Evolutionary conservation across 30 jellyfish, hydroid and myxozoan species (phyloP).

Genomic region (Aurelia aurita complex sp. Pacific): DNA sequence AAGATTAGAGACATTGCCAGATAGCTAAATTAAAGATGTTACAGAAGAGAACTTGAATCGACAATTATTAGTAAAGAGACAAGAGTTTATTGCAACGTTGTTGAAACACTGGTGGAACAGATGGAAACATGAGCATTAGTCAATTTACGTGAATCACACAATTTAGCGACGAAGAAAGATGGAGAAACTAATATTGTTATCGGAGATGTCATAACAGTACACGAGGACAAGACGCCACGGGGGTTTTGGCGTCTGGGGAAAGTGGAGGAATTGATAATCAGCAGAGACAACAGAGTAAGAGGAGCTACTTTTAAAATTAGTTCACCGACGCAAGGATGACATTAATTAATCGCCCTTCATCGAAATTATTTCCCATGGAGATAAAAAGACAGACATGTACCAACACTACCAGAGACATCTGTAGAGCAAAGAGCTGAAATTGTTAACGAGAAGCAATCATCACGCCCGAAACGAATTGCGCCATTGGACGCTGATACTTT

Average conservation of each 20-base stretch:
- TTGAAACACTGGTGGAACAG: constrained; percentile 30
- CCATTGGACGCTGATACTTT: too few species aligned
- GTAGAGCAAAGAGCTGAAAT: neutral
- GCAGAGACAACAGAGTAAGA: constrained; percentile 26
- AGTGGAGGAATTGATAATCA: constrained; percentile 20
- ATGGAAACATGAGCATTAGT: constrained; percentile 18
- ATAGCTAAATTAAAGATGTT: constrained; percentile 24
- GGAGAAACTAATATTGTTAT: constrained; percentile 25
- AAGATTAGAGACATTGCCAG: constrained; percentile 14
- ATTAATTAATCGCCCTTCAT: constrained; percentile 4
- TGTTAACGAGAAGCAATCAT: too few species aligned
- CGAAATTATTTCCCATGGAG: too few species aligned
- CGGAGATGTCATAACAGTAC: constrained; percentile 40
- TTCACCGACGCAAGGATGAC: constrained; percentile 27
- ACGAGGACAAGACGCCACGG: constrained; percentile 14
- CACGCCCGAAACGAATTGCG: too few species aligned
- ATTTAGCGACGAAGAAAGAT: neutral
- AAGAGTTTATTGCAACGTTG: constrained; percentile 1
- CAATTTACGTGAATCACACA: constrained; percentile 16
- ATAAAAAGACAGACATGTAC: neutral
- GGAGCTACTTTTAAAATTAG: constrained; percentile 28
- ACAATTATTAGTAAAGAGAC: constrained; percentile 8
- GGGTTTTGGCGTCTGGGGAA: constrained; percentile 29
- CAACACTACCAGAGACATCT: constrained; percentile 23
- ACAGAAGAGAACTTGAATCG: constrained; percentile 30